A percentile compares a stretch with the other conserved stretches of the same genome.
phyloP scores from a whole-genome alignment of 1,140 invertebrate genomes.

The Artemia franciscana region DNA sequence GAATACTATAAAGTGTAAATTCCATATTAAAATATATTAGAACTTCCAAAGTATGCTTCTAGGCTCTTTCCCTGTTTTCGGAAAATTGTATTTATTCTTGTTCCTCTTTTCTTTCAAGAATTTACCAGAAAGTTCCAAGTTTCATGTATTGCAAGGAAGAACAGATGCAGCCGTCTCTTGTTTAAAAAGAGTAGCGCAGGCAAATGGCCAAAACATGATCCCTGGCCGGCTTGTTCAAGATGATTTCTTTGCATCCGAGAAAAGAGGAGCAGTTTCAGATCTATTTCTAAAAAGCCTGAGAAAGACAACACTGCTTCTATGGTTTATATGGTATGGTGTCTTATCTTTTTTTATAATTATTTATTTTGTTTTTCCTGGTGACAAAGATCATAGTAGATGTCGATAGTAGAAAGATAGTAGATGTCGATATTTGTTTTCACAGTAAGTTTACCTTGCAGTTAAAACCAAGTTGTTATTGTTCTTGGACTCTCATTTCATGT shows the following conservation, averaged over 20 bases:
- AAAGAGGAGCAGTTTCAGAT: conserved; percentile 40
- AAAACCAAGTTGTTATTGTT: too few species aligned
- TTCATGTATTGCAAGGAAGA: conserved; percentile 57
- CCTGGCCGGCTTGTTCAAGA: conserved; percentile 65
- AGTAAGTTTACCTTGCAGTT: too few species aligned
- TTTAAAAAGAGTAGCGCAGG: conserved; percentile 54
- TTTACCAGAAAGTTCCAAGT: conserved; percentile 78
- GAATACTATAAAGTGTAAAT: too few species aligned
- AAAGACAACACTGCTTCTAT: conserved; percentile 58
- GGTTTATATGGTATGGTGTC: conserved; percentile 84
- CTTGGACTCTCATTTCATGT: too few species aligned
- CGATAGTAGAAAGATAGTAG: too few species aligned
- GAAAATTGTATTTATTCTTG: too few species aligned
- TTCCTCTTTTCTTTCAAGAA: too few species aligned
- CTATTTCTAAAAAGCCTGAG: conserved; percentile 53
- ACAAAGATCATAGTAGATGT: too few species aligned
- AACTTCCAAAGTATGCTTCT: too few species aligned
- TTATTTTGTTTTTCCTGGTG: conserved; percentile 2
- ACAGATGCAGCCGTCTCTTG: conserved; percentile 62
- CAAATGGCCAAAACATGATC: conserved; percentile 72
- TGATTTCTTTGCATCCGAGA: conserved; percentile 23
- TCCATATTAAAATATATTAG: too few species aligned
- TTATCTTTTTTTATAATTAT: too few species aligned
- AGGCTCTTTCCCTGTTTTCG: too few species aligned
- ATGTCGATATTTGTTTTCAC: background rate